phyloP scores from a whole-genome alignment of 2,888 invertebrate genomes.

The Melanargia galathea region DNA sequence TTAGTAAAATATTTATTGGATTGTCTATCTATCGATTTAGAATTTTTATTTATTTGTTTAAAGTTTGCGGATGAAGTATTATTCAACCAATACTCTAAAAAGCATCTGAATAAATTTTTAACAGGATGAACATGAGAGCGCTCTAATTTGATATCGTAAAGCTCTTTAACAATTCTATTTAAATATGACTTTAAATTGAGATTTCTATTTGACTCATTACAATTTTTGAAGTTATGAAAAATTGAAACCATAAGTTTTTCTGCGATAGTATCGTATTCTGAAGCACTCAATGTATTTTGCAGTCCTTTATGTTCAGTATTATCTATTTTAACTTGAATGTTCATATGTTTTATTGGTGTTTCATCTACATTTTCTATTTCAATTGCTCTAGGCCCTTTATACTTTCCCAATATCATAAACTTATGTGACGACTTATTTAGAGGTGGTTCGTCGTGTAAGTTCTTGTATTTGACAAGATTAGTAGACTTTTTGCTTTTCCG shows the following conservation, averaged over 20 bases:
- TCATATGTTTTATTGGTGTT: slow-evolving; percentile 41
- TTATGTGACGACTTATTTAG: slow-evolving; percentile 56
- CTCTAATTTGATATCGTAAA: slow-evolving; percentile 54
- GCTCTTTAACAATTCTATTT: slow-evolving; percentile 58
- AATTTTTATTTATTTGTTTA: slow-evolving; percentile 49
- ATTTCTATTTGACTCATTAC: slow-evolving; percentile 23
- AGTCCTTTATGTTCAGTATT: slow-evolving; percentile 46
- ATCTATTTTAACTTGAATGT: slow-evolving; percentile 48
- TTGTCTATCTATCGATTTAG: slow-evolving; percentile 53
- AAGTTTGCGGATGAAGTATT: slow-evolving; percentile 51
- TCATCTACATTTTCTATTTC: slow-evolving; percentile 33
- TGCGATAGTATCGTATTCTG: slow-evolving; percentile 58
- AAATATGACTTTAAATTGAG: slow-evolving; percentile 51
- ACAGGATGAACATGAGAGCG: slow-evolving; percentile 55
- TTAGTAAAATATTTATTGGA: slow-evolving; percentile 57
- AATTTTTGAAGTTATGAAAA: slow-evolving; percentile 48
- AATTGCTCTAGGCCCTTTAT: slow-evolving; percentile 39
- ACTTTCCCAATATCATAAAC: slow-evolving; percentile 58
- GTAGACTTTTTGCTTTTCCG: slow-evolving; percentile 67
- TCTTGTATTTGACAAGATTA: slow-evolving; percentile 67
- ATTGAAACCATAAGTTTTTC: slow-evolving; percentile 59
- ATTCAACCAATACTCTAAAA: slow-evolving; percentile 68
- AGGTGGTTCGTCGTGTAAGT: slow-evolving; percentile 57
- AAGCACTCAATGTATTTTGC: slow-evolving; percentile 49
- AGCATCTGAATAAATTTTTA: slow-evolving; percentile 60